Evolutionary conservation across 2,113 vertebrate species (phyloP), one percentile per base, ranked within the genome.

Genomic region (Motacilla tschutschensis): DNA sequence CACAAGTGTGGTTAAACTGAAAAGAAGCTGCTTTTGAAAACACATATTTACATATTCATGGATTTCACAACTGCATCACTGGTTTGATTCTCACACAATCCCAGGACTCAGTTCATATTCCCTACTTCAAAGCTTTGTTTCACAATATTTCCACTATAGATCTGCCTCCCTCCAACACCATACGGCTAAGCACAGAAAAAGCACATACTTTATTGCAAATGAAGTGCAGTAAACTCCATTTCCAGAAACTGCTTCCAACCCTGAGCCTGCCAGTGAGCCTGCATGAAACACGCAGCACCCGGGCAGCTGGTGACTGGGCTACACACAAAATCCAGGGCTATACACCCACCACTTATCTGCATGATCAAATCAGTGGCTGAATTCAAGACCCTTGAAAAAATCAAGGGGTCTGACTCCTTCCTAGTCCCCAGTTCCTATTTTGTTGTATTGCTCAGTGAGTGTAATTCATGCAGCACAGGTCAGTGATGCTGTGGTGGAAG

Each of bases 41-140:
- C 21, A 40, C 26, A 3, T 18, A 31, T 66, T 85, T 82, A 65
- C 69, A 72, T 75, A 77, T 73, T 65, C 53, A 43, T 1, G 10
- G 48, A 10, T 84, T 78, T 81, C 69, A 88, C 76, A 38, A 41
- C 10, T 66, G 24, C 81, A 92, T n/a, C 84, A 80, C 35, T 72
- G 28, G 69, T 44, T 73, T 63, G 51, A 79, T 44, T 78, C 83
- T 89, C 86, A 89, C 83, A 74, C 83, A 83, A 44, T 85, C 84
- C 77, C 80, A 89, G 62, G 84, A 92, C 55, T 47, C 65, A 71
- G 33, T 47, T 80, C 70, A 20, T 55, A 21, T 17, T 33, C 70
- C 48, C 88, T 35, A 25, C 57, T 85, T 55, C 65, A 75, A 78
- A 92, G 50, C 50, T 87, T 83, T 85, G 50, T 86, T 95, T 91